Conservation (phyloP, 2,113 vertebrate genomes). For the Cettia cetti region DNA sequence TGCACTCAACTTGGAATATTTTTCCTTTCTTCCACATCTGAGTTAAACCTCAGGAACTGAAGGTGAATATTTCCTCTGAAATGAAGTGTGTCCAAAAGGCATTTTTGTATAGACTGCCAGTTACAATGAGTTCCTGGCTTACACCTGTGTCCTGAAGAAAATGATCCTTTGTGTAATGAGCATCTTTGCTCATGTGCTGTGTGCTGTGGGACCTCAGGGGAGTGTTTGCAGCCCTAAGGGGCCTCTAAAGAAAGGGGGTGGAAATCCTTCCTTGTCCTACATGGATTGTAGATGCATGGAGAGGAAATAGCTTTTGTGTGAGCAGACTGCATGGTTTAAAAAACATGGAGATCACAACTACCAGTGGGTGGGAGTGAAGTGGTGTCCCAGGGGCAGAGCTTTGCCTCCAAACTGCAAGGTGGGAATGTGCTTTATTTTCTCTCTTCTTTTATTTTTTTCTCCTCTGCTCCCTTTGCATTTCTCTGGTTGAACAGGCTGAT, state of each 20-base stretch:
- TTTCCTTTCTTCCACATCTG: not conserved
- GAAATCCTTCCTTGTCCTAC: not conserved
- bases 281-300: not conserved
- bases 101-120: not conserved
- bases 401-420: not conserved
- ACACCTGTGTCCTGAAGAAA: not conserved
- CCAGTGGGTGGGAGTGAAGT: not conserved
- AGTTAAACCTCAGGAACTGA: not conserved
- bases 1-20: not conserved
- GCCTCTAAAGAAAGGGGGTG: not conserved
- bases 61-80: not conserved
- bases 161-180: not conserved
- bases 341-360: not conserved
- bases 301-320: not conserved
- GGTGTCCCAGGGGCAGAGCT: not conserved
- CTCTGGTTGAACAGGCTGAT: not conserved
- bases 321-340: not conserved
- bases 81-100: not conserved
- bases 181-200: not conserved
- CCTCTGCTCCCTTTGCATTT: not conserved
- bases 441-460: rapidly evolving
- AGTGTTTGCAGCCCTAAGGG: not conserved
- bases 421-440: not conserved
- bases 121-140: not conserved
- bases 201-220: not conserved